These are phyloP conservation scores for Tyrophagus putrescentiae DNA, from an alignment of 1,140 invertebrate genomes.

Conservation along the genomic window DNA sequence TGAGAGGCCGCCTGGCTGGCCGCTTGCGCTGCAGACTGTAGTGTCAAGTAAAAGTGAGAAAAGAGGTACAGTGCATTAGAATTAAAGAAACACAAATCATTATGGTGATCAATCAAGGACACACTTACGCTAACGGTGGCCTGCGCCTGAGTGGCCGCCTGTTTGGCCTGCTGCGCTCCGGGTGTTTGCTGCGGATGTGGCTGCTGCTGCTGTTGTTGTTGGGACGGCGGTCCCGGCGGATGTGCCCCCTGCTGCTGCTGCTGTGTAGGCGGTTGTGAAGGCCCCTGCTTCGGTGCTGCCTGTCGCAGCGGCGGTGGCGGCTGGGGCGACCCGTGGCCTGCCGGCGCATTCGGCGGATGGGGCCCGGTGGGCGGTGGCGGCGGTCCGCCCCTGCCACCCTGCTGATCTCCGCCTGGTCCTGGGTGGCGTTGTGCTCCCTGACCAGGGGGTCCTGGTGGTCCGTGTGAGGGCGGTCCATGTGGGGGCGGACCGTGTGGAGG, in stretches of 20 bases:
- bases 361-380: background rate
- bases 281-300: slow-evolving; percentile 17
- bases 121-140: background rate
- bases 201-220: slow-evolving; percentile 21
- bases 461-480: background rate
- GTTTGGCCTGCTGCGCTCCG: background rate
- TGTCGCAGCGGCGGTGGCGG: slow-evolving; percentile 7
- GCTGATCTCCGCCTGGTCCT: background rate
- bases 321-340: background rate
- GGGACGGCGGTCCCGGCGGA: too few relatives aligned
- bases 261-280: slow-evolving; percentile 15
- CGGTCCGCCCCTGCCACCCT: background rate
- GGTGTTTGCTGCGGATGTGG: slow-evolving; percentile 18
- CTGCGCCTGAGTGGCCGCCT: background rate
- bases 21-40: background rate
- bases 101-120: background rate
- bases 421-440: background rate
- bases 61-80: background rate
- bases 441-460: background rate
- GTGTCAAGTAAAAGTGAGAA: background rate
- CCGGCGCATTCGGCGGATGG: background rate
- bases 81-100: background rate
- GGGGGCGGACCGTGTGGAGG: background rate
- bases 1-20: slow-evolving; percentile 17
- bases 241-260: background rate